Evolutionary conservation across 2,113 vertebrate species (phyloP).

Genomic region (Ovis canadensis): DNA sequence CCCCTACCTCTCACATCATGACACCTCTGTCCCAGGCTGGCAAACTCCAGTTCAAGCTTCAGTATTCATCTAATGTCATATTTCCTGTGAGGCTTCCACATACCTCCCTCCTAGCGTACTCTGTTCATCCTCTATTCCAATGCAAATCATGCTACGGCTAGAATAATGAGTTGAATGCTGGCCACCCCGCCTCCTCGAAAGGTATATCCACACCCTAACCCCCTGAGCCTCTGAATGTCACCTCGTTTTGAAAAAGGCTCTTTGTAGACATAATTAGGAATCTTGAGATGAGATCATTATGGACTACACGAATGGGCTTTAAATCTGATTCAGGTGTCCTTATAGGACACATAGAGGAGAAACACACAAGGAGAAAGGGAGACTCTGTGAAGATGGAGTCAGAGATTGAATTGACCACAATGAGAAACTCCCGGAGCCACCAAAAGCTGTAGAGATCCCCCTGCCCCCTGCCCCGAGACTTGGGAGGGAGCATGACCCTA

Average conservation of each 20-base stretch:
- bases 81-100: background rate
- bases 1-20: background rate
- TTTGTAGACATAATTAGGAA: background rate
- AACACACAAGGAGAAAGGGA: background rate
- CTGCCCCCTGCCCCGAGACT: background rate
- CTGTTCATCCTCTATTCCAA: background rate
- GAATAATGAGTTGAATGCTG: background rate
- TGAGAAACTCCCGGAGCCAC: background rate
- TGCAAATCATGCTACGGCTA: too few relatives aligned
- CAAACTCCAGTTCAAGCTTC: background rate
- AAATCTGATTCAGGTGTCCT: background rate
- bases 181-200: fast-evolving
- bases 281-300: background rate
- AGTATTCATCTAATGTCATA: background rate
- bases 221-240: background rate
- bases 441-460: background rate
- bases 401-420: background rate
- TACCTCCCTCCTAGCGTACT: background rate
- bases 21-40: background rate
- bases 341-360: background rate
- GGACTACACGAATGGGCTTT: background rate
- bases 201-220: background rate
- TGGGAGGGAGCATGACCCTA: background rate
- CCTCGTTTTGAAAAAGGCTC: background rate
- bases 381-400: background rate